These are phyloP conservation scores for Pseudomugil gertrudae DNA, from an alignment of 2,797 vertebrate genomes.

Conservation along the genomic window DNA sequence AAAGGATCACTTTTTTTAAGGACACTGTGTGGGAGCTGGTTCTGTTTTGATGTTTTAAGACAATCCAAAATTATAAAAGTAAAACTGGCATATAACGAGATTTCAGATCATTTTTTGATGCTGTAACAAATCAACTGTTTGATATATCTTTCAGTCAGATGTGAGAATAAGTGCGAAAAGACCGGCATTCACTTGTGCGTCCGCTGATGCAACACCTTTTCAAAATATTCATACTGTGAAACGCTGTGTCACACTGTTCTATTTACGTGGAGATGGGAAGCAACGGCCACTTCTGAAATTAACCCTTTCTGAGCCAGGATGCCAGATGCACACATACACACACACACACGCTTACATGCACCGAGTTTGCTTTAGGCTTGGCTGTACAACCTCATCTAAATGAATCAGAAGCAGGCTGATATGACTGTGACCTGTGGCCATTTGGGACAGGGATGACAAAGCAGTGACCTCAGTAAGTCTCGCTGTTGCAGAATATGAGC, in stretches of 20 bases:
- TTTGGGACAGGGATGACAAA: slow-evolving; percentile 73
- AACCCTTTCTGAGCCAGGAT: slow-evolving; percentile 77
- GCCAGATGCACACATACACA: slow-evolving; percentile 35
- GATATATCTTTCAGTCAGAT: slow-evolving; percentile 9
- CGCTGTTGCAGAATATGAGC: slow-evolving; percentile 42
- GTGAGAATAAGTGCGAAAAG: not conserved
- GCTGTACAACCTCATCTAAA: slow-evolving; percentile 65
- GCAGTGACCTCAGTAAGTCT: slow-evolving; percentile 61
- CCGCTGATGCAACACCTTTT: slow-evolving; percentile 57
- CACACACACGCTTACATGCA: slow-evolving; percentile 35
- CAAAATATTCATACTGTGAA: slow-evolving; percentile 66
- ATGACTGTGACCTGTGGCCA: slow-evolving; percentile 78
- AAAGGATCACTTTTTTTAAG: not conserved
- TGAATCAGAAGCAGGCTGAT: slow-evolving; percentile 76
- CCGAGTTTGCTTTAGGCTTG: slow-evolving; percentile 34
- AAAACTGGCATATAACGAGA: not conserved
- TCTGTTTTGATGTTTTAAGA: not conserved
- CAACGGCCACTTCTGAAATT: slow-evolving; percentile 80
- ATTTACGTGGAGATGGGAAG: slow-evolving; percentile 60
- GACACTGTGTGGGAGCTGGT: slow-evolving; percentile 4
- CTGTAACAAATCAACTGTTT: not conserved
- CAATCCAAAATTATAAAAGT: not conserved
- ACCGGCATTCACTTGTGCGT: slow-evolving; percentile 12
- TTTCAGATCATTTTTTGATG: not conserved
- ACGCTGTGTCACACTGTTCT: slow-evolving; percentile 67